A percentile compares a stretch with the other conserved stretches of the same genome.
Evolutionary conservation across 2,113 vertebrate species (phyloP).

Genomic region (Phrynosoma platyrhinos): DNA sequence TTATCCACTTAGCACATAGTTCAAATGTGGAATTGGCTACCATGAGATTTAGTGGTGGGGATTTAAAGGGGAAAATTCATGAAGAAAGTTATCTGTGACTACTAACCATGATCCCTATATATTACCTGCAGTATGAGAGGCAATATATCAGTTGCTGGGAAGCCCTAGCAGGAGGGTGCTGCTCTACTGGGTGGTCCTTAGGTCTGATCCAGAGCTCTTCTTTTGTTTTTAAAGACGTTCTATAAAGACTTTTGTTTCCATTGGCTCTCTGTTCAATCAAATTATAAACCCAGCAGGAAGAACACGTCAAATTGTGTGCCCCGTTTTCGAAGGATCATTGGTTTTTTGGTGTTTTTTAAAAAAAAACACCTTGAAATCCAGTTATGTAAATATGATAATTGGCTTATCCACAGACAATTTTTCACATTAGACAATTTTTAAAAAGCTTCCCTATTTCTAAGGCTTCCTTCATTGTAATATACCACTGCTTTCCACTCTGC

Average conservation of each 20-base stretch:
- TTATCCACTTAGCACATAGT: too few relatives aligned
- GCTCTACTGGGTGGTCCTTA: too few relatives aligned
- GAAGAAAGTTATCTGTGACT: too few relatives aligned
- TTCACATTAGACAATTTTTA: not conserved
- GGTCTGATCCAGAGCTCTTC: too few relatives aligned
- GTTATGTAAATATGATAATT: not conserved
- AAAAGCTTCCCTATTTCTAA: constrained; percentile 8
- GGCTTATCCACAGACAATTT: accelerated
- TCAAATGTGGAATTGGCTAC: too few relatives aligned
- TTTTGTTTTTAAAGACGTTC: not conserved
- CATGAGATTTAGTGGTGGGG: too few relatives aligned
- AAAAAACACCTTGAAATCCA: not conserved
- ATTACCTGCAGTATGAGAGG: too few relatives aligned
- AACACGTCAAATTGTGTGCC: not conserved
- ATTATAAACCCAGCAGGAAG: not conserved
- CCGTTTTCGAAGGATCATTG: not conserved
- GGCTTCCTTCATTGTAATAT: not conserved
- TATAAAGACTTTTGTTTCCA: not conserved
- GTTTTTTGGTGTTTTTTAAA: too few relatives aligned
- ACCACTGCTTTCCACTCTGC: constrained; percentile 40
- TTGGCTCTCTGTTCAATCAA: not conserved
- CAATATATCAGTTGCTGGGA: too few relatives aligned
- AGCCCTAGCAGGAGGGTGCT: too few relatives aligned
- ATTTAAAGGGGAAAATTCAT: too few relatives aligned
- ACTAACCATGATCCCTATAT: too few relatives aligned